Percentiles rank a stretch among this genome's conserved stretches.
phyloP scores from a whole-genome alignment of 35 echinoderm and acorn worm species.

The Heliocidaris erythrogramma region DNA sequence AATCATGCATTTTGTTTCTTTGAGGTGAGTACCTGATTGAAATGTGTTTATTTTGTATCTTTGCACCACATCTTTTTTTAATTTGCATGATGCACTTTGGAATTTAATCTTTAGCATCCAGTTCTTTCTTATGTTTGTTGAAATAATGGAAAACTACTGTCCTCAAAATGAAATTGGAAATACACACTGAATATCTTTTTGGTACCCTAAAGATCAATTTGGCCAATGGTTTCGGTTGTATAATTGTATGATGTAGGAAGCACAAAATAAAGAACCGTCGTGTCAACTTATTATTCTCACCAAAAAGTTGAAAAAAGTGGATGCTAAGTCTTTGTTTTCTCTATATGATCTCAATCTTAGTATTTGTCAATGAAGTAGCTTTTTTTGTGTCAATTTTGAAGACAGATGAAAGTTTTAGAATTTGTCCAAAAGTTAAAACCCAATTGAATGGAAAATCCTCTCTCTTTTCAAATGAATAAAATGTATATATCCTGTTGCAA shows the following conservation, averaged over 20 bases:
- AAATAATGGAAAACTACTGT: background rate
- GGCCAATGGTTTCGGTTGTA: no score
- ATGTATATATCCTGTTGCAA: background rate
- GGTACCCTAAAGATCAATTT: no score
- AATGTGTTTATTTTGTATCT: background rate
- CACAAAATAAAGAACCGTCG: background rate
- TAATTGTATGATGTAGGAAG: no score
- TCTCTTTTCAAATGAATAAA: background rate
- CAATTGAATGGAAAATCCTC: background rate
- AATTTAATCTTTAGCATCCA: background rate
- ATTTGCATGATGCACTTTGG: background rate
- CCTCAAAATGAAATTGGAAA: background rate
- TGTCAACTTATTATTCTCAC: background rate
- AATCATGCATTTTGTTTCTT: background rate
- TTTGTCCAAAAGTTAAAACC: no score
- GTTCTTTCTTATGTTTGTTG: background rate
- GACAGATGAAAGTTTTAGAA: no score
- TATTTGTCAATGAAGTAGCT: background rate
- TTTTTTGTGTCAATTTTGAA: no score
- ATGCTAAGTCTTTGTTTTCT: background rate
- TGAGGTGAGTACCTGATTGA: slow-evolving; percentile 37
- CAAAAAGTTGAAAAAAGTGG: background rate
- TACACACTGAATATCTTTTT: no score
- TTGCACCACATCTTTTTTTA: background rate
- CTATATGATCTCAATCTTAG: background rate